Conservation (phyloP, 2,888 invertebrate genomes). For the Pasiphila rectangulata region DNA sequence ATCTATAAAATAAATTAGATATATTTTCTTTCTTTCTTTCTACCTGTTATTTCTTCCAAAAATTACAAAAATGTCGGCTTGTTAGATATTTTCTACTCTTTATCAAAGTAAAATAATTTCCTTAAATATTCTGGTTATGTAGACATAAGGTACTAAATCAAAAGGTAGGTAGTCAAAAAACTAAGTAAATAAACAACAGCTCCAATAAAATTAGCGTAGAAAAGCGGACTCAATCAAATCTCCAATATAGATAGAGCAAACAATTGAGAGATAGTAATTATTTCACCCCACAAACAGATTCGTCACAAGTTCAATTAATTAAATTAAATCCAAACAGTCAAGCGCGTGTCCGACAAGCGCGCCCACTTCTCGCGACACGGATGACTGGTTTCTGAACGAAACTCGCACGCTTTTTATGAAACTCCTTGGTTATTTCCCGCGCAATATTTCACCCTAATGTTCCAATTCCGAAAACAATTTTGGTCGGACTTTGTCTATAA, state of each 20-base stretch:
- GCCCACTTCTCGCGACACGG: conserved; percentile 60
- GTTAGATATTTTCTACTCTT: too few species aligned
- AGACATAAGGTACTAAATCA: too few species aligned
- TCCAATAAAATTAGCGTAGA: too few species aligned
- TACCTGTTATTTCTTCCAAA: too few species aligned
- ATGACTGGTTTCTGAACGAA: conserved; percentile 55
- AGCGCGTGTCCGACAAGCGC: conserved; percentile 64
- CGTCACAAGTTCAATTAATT: conserved; percentile 58
- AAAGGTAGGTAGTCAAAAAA: too few species aligned
- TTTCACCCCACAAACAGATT: conserved; percentile 40
- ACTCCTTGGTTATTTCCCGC: conserved; percentile 36
- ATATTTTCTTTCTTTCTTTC: too few species aligned
- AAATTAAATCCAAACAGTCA: conserved; percentile 70
- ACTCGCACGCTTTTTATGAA: conserved; percentile 40
- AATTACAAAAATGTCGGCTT: too few species aligned
- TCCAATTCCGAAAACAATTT: neutral
- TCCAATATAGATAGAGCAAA: conserved; percentile 26
- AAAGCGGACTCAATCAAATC: too few species aligned
- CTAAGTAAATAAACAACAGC: too few species aligned
- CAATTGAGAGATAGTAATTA: conserved; percentile 35
- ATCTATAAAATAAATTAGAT: too few species aligned
- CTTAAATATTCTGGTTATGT: too few species aligned
- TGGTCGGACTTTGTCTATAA: neutral
- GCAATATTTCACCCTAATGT: conserved; percentile 38
- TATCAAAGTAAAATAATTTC: too few species aligned